Evolutionary conservation across 1,140 invertebrate species (phyloP), one percentile per base, ranked within the genome.

Genomic region (Euschistus heros): DNA sequence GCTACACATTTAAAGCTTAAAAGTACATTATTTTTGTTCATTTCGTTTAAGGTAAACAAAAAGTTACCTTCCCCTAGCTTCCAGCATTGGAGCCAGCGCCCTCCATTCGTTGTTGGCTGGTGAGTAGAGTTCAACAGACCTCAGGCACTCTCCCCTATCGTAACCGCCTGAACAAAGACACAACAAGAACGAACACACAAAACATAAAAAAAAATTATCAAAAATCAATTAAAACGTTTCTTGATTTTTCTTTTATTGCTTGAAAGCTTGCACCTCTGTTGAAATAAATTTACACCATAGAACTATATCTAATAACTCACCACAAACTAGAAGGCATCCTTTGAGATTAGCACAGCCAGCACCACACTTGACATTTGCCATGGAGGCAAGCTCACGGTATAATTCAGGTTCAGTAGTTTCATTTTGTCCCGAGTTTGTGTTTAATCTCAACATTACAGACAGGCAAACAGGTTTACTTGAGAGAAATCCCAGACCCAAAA

Each of bases 91-190:
- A 18, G 80, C 75, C 66, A 82, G 75, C 55, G 78, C 73, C 30
- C 74, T 74, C 82, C 82, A 84, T 50, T 74, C 75, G 69, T 82
- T 77, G 17, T 74, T 77, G 69, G 79, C 75, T 2, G 80, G 79
- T 71, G 82, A 78, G 70, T 81, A 84, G 64, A 80, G 76, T 70
- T 70, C 91, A 1, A 86, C 87, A 17, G 80, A 80, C 63, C 82
- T 83, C 52, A 94, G 76, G 73, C 89, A 92, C 73, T 93, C 88
- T 18, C 85, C 87, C 52, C 91, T 79, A 74, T 93, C 89, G 75
- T 94, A 93, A 10, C 91, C 91, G 74, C 89, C 88, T 85, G 73
- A 71, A 74, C 18, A 20, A 54, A 20, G 18, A 20, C 18, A 54
- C 50, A 26, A 54, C 50, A 54, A 54, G 18, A 54, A 54, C 50